A percentile compares a stretch with the other conserved stretches of the same genome.
Evolutionary conservation across 2,113 vertebrate genomes (phyloP).

Genomic region (Ciconia maguari): DNA sequence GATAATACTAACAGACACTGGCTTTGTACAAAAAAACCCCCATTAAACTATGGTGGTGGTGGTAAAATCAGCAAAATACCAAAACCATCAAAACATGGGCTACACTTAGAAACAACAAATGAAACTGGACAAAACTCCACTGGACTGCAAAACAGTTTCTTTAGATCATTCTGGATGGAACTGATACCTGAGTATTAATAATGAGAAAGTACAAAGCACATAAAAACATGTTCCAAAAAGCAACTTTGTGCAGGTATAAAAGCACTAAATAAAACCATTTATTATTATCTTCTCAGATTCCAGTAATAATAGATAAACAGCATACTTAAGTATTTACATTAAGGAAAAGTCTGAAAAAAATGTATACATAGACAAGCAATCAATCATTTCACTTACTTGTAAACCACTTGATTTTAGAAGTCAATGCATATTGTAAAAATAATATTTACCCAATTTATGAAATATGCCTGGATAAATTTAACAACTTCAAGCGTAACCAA

Average conservation of each 20-base stretch:
- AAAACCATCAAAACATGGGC: not conserved
- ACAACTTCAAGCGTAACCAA: slow-evolving; percentile 98
- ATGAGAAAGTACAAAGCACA: not conserved
- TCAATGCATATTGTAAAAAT: not conserved
- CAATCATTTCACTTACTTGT: not conserved
- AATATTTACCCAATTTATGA: slow-evolving; percentile 97
- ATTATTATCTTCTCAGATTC: not conserved
- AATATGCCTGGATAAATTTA: slow-evolving; percentile 98
- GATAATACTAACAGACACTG: not conserved
- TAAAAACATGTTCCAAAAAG: not conserved
- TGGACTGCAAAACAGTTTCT: not conserved
- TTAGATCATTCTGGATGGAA: not conserved
- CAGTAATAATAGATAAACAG: not conserved
- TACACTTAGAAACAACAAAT: not conserved
- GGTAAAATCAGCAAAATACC: not conserved
- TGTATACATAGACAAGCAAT: not conserved
- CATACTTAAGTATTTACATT: not conserved
- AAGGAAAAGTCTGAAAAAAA: not conserved
- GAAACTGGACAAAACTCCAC: not conserved
- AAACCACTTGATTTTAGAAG: not conserved
- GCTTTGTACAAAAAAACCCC: not conserved
- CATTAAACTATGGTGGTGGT: not conserved
- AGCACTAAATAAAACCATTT: not conserved
- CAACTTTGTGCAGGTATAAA: not conserved
- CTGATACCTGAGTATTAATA: not conserved